Percentiles rank a stretch among this genome's conserved stretches.
phyloP scores from a whole-genome alignment of 2,113 vertebrate genomes.

The Mystacornis crossleyi region DNA sequence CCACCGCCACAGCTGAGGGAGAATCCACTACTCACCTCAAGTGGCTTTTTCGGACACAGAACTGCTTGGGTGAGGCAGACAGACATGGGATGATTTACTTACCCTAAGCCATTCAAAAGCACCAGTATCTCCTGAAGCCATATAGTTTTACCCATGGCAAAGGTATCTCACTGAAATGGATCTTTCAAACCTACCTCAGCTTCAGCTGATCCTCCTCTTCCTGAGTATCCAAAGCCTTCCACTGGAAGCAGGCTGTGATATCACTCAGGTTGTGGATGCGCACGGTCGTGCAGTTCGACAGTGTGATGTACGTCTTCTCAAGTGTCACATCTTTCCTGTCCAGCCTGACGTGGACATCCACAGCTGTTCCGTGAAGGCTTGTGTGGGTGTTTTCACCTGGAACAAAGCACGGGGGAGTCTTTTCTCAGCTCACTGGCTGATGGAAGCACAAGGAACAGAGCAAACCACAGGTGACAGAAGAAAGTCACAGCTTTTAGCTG shows the following conservation, averaged over 20 bases:
- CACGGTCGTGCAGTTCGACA: slow-evolving; percentile 70
- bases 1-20: too few species aligned
- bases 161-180: too few species aligned
- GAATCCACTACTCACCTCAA: too few species aligned
- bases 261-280: slow-evolving; percentile 80
- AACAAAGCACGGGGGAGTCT: neutral
- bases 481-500: neutral
- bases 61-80: too few species aligned
- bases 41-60: too few species aligned
- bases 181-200: slow-evolving; percentile 63
- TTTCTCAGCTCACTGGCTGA: neutral
- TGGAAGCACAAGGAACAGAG: neutral
- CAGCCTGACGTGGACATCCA: slow-evolving; percentile 80
- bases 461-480: neutral
- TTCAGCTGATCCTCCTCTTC: slow-evolving; percentile 62
- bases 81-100: too few species aligned
- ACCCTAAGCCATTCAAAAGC: too few species aligned
- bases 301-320: slow-evolving; percentile 79
- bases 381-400: slow-evolving; percentile 83
- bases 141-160: too few species aligned
- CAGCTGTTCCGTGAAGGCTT: slow-evolving; percentile 77
- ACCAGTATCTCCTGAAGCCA: too few species aligned
- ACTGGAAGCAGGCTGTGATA: slow-evolving; percentile 81
- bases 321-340: slow-evolving; percentile 73
- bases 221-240: neutral